phyloP scores from a whole-genome alignment of 2,797 vertebrate species.

The Acipenser ruthenus region DNA sequence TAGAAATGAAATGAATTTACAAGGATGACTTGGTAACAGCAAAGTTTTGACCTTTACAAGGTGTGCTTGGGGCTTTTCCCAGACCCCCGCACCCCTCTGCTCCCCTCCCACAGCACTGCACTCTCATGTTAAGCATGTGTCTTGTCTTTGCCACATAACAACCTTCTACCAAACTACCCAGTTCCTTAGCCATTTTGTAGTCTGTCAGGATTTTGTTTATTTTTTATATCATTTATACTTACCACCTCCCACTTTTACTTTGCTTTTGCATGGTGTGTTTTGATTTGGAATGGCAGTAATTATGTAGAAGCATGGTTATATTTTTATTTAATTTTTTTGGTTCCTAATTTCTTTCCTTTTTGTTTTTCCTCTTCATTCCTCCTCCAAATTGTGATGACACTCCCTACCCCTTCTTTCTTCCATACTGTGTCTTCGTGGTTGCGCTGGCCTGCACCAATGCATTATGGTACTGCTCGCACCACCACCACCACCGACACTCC shows the following conservation, averaged over 20 bases:
- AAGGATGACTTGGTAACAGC: not conserved
- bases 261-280: constrained; percentile 68
- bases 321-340: constrained; percentile 51
- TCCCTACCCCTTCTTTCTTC: constrained; percentile 52
- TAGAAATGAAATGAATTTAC: not conserved
- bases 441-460: constrained; percentile 72
- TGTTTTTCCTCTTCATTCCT: constrained; percentile 76
- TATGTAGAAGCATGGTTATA: constrained; percentile 70
- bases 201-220: constrained; percentile 4
- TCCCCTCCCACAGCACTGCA: constrained; percentile 7
- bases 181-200: not conserved
- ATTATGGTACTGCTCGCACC: constrained; percentile 69
- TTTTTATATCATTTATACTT: constrained; percentile 13
- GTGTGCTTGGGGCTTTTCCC: constrained; percentile 7
- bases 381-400: constrained; percentile 43
- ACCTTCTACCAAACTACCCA: constrained; percentile 10
- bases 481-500: constrained; percentile 51
- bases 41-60: not conserved
- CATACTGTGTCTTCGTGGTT: constrained; percentile 61
- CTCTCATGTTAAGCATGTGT: constrained; percentile 22
- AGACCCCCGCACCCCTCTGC: constrained; percentile 29
- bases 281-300: constrained; percentile 64
- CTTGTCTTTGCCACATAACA: constrained; percentile 17
- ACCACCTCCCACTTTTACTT: constrained; percentile 35
- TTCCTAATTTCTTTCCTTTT: constrained; percentile 72